Evolutionary conservation across 2,113 vertebrate species (phyloP).

Genomic region (Nestor notabilis): DNA sequence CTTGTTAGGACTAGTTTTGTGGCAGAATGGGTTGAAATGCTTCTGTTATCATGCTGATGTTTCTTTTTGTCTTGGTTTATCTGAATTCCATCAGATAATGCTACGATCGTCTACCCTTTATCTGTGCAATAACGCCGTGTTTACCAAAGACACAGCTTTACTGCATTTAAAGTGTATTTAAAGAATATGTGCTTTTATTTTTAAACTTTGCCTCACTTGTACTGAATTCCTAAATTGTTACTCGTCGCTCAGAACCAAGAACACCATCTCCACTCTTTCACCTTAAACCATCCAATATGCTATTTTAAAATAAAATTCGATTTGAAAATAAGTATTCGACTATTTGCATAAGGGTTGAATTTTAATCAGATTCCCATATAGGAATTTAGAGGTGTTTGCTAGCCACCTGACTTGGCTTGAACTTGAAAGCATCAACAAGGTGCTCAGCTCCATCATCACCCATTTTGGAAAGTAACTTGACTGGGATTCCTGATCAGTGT

Average conservation of each 20-base stretch:
- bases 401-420: not conserved
- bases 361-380: not conserved
- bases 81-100: constrained; percentile 46
- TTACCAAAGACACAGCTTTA: constrained; percentile 26
- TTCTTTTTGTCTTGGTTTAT: constrained; percentile 57
- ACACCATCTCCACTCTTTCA: not conserved
- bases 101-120: constrained; percentile 22
- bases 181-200: constrained; percentile 24
- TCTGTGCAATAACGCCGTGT: constrained; percentile 8
- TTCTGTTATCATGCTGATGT: constrained; percentile 50
- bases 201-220: not conserved
- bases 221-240: not conserved
- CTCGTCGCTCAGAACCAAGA: not conserved
- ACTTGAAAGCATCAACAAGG: not conserved
- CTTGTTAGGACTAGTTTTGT: not conserved
- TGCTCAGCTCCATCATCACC: not conserved
- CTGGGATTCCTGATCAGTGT: not conserved
- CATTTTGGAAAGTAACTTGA: not conserved
- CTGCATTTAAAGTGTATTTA: constrained; percentile 26
- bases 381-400: not conserved
- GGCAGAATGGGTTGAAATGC: not conserved
- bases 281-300: not conserved
- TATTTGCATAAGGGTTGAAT: constrained; percentile 24
- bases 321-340: not conserved
- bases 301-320: not conserved